Percentiles rank a stretch among this genome's conserved stretches.
These are phyloP conservation scores for Delphinus delphis DNA, from an alignment of 2,113 vertebrate species.

Conservation along the genomic window DNA sequence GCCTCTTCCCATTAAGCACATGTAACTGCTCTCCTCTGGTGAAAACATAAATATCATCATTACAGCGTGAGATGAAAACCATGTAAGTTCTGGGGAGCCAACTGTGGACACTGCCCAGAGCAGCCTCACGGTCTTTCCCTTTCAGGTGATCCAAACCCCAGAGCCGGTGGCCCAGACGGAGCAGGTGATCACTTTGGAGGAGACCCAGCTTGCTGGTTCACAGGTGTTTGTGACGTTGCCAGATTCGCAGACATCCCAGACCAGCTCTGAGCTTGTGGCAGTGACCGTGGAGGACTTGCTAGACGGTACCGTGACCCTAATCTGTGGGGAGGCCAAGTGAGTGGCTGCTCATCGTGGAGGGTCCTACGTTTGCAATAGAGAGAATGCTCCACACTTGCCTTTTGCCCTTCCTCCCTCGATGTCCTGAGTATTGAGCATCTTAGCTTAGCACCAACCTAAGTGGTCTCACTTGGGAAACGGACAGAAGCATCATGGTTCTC, in stretches of 20 bases:
- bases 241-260: constrained; percentile 74
- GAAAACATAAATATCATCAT: constrained; percentile 67
- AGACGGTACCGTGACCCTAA: constrained; percentile 87
- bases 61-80: constrained; percentile 14
- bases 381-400: not conserved
- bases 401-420: not conserved
- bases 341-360: fast-evolving
- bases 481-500: not conserved
- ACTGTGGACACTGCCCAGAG: constrained; percentile 30
- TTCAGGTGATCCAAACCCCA: constrained; percentile 82
- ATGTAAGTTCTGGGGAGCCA: not conserved
- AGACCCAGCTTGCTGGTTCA: constrained; percentile 80
- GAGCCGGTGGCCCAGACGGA: constrained; percentile 72
- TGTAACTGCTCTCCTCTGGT: constrained; percentile 73
- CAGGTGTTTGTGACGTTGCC: constrained; percentile 88
- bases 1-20: constrained; percentile 75
- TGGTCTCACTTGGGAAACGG: not conserved
- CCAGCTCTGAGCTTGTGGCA: constrained; percentile 85
- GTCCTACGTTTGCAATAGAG: fast-evolving
- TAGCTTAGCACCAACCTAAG: not conserved
- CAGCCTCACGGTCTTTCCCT: constrained; percentile 18
- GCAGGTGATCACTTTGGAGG: constrained; percentile 81
- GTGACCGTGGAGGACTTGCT: constrained; percentile 91
- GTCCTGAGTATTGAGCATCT: not conserved
- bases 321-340: constrained; percentile 86